Conservation (phyloP, 1,140 invertebrate genomes). For the Diploscapter pachys region DNA sequence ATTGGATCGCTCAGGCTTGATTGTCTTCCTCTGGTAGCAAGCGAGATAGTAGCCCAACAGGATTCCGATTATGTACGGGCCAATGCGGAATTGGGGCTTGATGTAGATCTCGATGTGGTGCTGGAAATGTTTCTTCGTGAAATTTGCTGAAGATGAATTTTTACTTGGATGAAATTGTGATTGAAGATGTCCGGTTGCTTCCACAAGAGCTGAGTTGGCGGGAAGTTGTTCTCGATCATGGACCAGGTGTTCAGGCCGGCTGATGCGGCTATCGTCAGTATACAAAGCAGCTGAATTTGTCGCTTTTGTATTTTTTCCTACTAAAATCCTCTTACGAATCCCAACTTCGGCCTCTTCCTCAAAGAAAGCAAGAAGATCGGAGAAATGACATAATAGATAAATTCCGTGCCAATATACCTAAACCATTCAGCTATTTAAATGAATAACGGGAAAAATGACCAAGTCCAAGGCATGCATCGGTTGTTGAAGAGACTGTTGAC, state of each 20-base stretch:
- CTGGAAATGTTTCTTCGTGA: conserved; percentile 14
- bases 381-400: conserved; percentile 57
- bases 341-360: conserved; percentile 43
- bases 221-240: conserved; percentile 56
- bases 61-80: conserved; percentile 61
- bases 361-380: conserved; percentile 55
- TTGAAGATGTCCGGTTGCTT: conserved; percentile 58
- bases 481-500: conserved; percentile 54
- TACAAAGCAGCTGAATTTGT: conserved; percentile 13
- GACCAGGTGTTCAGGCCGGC: conserved; percentile 40
- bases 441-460: conserved; percentile 16
- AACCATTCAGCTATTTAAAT: too few relatives aligned
- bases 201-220: conserved; percentile 57
- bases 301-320: background rate
- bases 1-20: conserved; percentile 40
- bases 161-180: conserved; percentile 48
- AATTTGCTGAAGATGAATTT: too few relatives aligned
- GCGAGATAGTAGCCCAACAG: conserved; percentile 60
- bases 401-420: conserved; percentile 55
- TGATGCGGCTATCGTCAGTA: conserved; percentile 35
- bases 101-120: conserved; percentile 61
- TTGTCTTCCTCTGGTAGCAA: conserved; percentile 40
- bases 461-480: conserved; percentile 58
- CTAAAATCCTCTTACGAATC: conserved; percentile 31
- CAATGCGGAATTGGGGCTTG: conserved; percentile 62